A percentile compares a stretch with the other conserved stretches of the same genome.
phyloP scores from a whole-genome alignment of 2,888 invertebrate species.

The Eristalinus sepulchralis region DNA sequence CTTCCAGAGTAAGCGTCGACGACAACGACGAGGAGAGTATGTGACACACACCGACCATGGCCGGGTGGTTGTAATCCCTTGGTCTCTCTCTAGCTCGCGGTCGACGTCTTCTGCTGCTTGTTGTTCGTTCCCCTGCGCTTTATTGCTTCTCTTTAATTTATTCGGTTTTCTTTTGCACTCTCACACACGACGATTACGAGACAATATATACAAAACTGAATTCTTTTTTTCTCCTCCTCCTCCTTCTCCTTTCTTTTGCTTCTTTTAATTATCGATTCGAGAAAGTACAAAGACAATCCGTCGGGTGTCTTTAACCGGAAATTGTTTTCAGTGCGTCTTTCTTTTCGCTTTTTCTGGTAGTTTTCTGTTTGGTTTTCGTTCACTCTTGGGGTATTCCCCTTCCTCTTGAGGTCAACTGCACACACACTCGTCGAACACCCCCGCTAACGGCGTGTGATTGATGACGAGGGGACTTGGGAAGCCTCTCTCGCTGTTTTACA shows the following conservation, averaged over 20 bases:
- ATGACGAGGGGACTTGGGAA: neutral
- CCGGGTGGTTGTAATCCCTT: slow-evolving; percentile 26
- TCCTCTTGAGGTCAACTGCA: neutral
- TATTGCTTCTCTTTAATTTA: slow-evolving; percentile 66
- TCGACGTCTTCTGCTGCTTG: slow-evolving; percentile 8
- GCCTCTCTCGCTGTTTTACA: slow-evolving; percentile 1
- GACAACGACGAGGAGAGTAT: slow-evolving; percentile 17
- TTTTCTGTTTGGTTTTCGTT: neutral
- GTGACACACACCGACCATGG: slow-evolving; percentile 49
- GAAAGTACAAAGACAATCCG: slow-evolving; percentile 40
- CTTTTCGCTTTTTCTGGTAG: neutral
- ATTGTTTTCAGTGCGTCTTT: neutral
- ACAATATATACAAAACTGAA: slow-evolving; percentile 25
- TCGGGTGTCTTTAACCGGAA: slow-evolving; percentile 34
- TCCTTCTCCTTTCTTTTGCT: neutral
- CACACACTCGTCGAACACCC: neutral
- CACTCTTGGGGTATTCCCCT: neutral
- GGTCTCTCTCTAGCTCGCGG: slow-evolving; percentile 50
- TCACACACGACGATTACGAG: slow-evolving; percentile 62
- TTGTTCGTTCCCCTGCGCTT: slow-evolving; percentile 2
- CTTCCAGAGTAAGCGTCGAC: neutral
- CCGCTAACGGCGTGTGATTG: neutral
- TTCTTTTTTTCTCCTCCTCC: slow-evolving; percentile 20
- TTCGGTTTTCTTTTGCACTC: slow-evolving; percentile 51
- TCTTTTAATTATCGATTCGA: slow-evolving; percentile 67